Evolutionary conservation across 2,888 invertebrate genomes (phyloP).

Genomic region (Cancer borealis): DNA sequence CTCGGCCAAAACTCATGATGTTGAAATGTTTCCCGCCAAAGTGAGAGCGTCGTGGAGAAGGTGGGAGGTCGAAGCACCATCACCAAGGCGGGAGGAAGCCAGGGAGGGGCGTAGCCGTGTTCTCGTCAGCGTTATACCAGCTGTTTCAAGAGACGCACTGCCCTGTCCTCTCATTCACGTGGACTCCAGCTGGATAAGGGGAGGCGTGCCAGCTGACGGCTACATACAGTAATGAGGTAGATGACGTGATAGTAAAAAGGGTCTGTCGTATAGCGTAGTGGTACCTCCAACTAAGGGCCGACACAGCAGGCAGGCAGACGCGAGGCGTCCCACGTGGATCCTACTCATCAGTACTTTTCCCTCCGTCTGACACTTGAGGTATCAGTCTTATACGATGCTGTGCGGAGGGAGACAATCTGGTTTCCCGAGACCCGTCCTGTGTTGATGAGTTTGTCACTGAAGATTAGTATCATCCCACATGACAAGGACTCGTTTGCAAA

Average conservation of each 20-base stretch:
- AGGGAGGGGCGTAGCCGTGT: neutral
- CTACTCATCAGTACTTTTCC: neutral
- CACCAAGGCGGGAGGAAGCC: neutral
- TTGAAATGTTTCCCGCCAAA: constrained; percentile 15
- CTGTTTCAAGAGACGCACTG: neutral
- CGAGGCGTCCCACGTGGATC: neutral
- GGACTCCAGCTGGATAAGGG: neutral
- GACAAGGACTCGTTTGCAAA: neutral
- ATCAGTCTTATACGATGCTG: neutral
- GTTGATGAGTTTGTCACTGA: neutral
- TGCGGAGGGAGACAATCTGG: neutral
- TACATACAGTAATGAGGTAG: constrained; percentile 12
- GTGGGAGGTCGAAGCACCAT: constrained; percentile 16
- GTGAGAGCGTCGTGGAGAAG: constrained; percentile 17
- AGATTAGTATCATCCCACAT: neutral
- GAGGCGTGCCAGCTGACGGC: constrained; percentile 30
- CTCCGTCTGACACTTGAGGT: neutral
- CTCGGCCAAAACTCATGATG: constrained; percentile 24
- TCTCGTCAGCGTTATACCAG: neutral
- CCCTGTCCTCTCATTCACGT: neutral
- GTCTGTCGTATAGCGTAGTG: constrained; percentile 35
- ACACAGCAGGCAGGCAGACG: neutral
- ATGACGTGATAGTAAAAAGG: constrained; percentile 38
- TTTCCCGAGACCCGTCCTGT: neutral
- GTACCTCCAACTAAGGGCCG: neutral